phyloP scores from a whole-genome alignment of 2,797 vertebrate species.

The Chaetophractus vellerosus region DNA sequence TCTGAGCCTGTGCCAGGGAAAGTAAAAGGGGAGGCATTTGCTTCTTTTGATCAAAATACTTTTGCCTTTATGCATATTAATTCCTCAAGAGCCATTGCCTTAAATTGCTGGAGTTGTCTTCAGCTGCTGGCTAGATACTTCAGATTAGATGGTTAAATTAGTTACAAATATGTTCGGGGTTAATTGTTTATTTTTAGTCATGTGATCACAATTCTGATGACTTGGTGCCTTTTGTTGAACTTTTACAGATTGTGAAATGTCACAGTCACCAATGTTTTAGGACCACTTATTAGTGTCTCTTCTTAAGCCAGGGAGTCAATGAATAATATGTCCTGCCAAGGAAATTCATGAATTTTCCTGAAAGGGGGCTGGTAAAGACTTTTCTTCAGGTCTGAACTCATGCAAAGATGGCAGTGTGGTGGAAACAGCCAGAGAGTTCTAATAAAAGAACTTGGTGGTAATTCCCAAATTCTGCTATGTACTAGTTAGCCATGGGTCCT shows the following conservation, averaged over 20 bases:
- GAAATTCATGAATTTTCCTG: background rate
- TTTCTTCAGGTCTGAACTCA: background rate
- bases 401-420: background rate
- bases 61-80: slow-evolving; percentile 56
- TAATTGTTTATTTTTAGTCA: slow-evolving; percentile 57
- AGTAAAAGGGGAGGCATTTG: slow-evolving; percentile 14
- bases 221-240: slow-evolving; percentile 29
- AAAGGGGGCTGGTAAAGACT: slow-evolving; percentile 46
- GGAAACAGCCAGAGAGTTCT: slow-evolving; percentile 31
- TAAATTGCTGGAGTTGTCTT: background rate
- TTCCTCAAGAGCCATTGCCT: background rate
- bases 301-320: background rate
- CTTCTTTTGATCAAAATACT: slow-evolving; percentile 50
- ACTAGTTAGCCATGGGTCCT: slow-evolving; percentile 6
- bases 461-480: slow-evolving; percentile 3
- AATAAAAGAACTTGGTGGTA: slow-evolving; percentile 18
- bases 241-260: slow-evolving; percentile 12
- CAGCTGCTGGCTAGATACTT: slow-evolving; percentile 49
- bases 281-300: slow-evolving; percentile 12
- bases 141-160: slow-evolving; percentile 44
- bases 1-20: slow-evolving; percentile 60
- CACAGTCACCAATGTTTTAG: background rate
- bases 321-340: slow-evolving; percentile 42
- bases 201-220: slow-evolving; percentile 44
- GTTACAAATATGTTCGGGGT: slow-evolving; percentile 24